These are phyloP conservation scores for Muntiacus muntjak DNA, from an alignment of 2,113 vertebrate species.

Conservation along the genomic window DNA sequence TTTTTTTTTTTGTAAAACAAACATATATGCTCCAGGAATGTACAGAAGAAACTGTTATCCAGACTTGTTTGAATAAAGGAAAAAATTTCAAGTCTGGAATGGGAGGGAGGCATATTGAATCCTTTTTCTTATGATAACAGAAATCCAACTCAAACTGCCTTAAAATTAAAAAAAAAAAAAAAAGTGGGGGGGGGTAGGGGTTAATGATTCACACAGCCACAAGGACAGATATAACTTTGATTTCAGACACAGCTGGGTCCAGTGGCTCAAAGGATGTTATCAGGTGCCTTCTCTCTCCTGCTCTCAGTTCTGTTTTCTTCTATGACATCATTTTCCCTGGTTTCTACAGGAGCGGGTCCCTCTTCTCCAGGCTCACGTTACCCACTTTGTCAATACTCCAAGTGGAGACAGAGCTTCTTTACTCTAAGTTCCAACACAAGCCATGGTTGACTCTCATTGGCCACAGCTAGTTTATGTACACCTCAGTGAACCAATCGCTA, in stretches of 20 bases:
- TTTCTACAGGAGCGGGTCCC: background rate
- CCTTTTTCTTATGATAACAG: background rate
- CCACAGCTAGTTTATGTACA: background rate
- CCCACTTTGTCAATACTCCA: background rate
- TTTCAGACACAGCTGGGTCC: background rate
- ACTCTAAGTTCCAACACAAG: background rate
- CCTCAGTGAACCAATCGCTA: background rate
- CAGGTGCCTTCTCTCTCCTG: background rate
- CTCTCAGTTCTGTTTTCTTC: background rate
- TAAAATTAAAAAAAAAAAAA: background rate
- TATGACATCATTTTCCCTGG: background rate
- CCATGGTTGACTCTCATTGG: background rate
- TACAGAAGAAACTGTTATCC: background rate
- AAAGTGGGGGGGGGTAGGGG: background rate
- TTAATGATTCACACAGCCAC: background rate
- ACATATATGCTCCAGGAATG: background rate
- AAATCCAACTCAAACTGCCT: background rate
- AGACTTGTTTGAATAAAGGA: background rate
- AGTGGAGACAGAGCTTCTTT: background rate
- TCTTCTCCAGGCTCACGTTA: background rate
- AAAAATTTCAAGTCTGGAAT: background rate
- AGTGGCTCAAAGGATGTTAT: background rate
- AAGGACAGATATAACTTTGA: background rate
- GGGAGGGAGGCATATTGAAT: background rate
- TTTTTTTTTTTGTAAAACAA: background rate